Conservation (phyloP, 1,140 invertebrate genomes). For the Habropoda laboriosa region DNA sequence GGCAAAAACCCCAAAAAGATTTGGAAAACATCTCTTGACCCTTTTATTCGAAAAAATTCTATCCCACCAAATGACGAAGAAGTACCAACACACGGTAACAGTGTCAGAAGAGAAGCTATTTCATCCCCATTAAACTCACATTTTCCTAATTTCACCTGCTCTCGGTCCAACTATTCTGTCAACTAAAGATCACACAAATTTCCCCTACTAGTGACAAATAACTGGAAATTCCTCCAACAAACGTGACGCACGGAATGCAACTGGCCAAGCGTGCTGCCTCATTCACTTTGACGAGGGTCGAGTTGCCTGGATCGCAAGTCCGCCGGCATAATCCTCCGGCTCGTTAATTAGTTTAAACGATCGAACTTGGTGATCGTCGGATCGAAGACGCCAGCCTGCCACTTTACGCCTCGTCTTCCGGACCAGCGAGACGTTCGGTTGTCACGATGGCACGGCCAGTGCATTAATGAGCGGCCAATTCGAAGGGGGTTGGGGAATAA, state of each 20-base stretch:
- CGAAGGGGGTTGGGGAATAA: constrained; percentile 11
- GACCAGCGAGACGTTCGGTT: background rate
- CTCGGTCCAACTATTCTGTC: too few species aligned
- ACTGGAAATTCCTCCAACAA: background rate
- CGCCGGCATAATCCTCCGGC: background rate
- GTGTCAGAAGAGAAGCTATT: too few species aligned
- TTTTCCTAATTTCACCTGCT: too few species aligned
- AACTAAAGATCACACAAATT: too few species aligned
- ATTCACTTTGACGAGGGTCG: constrained; percentile 1
- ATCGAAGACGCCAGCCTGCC: background rate
- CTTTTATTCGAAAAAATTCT: too few species aligned
- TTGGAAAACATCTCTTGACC: too few species aligned
- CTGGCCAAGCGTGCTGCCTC: background rate
- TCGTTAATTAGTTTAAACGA: constrained; percentile 33
- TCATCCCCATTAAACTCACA: too few species aligned
- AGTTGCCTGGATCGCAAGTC: background rate
- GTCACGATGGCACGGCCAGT: background rate
- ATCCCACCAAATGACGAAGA: too few species aligned
- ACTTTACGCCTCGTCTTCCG: background rate
- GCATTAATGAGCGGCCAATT: constrained; percentile 32
- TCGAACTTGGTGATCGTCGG: background rate
- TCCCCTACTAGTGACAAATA: background rate
- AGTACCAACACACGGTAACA: too few species aligned
- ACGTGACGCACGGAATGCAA: background rate
- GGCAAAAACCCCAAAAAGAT: too few species aligned